These are phyloP conservation scores for Ceraclea dissimilis DNA, from an alignment of 2,888 invertebrate genomes.

Conservation along the genomic window DNA sequence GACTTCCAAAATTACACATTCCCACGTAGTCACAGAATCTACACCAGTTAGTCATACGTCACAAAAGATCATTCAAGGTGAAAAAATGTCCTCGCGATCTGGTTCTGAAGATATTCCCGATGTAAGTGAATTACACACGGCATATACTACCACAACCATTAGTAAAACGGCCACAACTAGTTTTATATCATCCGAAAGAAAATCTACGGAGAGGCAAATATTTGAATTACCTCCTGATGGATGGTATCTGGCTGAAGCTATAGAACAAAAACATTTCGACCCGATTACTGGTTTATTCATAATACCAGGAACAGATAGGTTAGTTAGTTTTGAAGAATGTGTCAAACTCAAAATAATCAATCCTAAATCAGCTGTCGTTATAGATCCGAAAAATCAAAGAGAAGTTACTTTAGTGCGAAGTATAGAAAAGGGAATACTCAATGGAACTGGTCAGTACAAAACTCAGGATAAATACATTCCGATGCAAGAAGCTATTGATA, in stretches of 20 bases:
- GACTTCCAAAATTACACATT: not conserved
- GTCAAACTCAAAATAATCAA: slow-evolving; percentile 79
- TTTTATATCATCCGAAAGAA: slow-evolving; percentile 41
- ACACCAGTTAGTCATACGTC: not conserved
- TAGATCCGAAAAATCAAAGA: slow-evolving; percentile 68
- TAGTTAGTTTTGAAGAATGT: slow-evolving; percentile 81
- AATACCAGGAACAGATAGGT: slow-evolving; percentile 78
- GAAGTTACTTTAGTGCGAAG: slow-evolving; percentile 62
- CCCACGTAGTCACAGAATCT: slow-evolving; percentile 11
- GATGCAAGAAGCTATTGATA: slow-evolving; percentile 68
- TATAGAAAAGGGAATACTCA: slow-evolving; percentile 70
- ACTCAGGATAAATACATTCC: slow-evolving; percentile 50
- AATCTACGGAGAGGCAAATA: slow-evolving; percentile 56
- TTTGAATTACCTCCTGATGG: slow-evolving; percentile 78
- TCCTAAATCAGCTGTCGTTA: slow-evolving; percentile 70
- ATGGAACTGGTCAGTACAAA: slow-evolving; percentile 69
- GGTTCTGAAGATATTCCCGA: slow-evolving; percentile 15
- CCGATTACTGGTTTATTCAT: slow-evolving; percentile 75
- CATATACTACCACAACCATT: slow-evolving; percentile 30
- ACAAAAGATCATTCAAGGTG: not conserved
- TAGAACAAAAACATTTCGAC: slow-evolving; percentile 74
- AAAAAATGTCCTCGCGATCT: slow-evolving; percentile 8
- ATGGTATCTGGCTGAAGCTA: slow-evolving; percentile 77
- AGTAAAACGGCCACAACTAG: slow-evolving; percentile 40
- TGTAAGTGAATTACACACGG: slow-evolving; percentile 13